Evolutionary conservation across 2,113 vertebrate genomes (phyloP).

Genomic region (Rhabdomys dilectus): DNA sequence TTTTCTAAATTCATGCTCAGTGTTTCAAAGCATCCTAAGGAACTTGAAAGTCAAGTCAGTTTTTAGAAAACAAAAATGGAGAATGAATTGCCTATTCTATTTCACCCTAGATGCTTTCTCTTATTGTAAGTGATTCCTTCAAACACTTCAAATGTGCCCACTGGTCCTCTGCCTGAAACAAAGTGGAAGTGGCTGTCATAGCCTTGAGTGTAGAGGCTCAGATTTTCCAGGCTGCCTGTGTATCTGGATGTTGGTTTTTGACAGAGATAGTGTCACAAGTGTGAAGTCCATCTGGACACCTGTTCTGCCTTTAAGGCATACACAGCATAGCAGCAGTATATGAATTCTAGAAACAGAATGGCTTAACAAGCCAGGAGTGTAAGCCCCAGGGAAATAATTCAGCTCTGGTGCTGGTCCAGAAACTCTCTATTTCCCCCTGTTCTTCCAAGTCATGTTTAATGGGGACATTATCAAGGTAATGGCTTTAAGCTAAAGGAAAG

Average conservation of each 20-base stretch:
- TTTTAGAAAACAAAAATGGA: neutral
- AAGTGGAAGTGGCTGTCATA: neutral
- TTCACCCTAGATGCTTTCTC: neutral
- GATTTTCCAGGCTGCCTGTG: neutral
- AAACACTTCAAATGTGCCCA: fast-evolving
- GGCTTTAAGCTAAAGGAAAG: neutral
- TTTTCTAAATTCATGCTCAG: neutral
- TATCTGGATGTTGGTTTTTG: neutral
- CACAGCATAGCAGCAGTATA: neutral
- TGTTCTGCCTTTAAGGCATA: neutral
- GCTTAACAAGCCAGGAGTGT: neutral
- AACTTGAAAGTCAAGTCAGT: neutral
- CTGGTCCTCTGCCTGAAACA: no score
- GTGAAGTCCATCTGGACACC: neutral
- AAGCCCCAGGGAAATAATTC: neutral
- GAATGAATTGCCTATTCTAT: neutral
- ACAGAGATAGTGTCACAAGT: neutral
- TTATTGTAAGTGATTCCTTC: neutral
- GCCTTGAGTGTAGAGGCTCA: fast-evolving
- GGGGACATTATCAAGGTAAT: neutral
- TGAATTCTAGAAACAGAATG: neutral
- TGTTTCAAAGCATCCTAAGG: constrained; percentile 30
- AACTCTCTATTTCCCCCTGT: neutral
- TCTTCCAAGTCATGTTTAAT: neutral
- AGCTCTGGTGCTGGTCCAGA: neutral